Percentiles rank a stretch among this genome's conserved stretches.
Evolutionary conservation across 2,888 invertebrate species (phyloP).

Genomic region (Scaptomyza parva): DNA sequence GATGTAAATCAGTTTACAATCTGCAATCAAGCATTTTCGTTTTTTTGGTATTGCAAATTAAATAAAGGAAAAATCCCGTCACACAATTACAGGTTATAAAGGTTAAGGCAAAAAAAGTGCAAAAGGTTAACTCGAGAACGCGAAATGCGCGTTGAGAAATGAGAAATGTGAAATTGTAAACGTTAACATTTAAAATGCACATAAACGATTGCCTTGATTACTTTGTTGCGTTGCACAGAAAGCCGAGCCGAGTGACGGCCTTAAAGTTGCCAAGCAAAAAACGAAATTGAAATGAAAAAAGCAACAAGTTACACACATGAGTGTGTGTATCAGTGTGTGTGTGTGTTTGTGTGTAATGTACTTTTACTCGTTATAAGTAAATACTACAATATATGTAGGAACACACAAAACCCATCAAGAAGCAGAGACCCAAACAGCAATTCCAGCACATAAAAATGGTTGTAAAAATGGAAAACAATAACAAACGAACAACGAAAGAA

Average conservation of each 20-base stretch:
- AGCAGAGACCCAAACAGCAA: slow-evolving; percentile 66
- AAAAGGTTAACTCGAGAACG: background rate
- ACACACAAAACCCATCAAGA: slow-evolving; percentile 34
- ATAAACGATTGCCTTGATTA: slow-evolving; percentile 74
- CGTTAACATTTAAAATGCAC: slow-evolving; percentile 59
- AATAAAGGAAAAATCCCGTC: slow-evolving; percentile 23
- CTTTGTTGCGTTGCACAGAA: slow-evolving; percentile 56
- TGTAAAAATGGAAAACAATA: slow-evolving; percentile 73
- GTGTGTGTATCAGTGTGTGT: no score
- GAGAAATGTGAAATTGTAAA: slow-evolving; percentile 13
- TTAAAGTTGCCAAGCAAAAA: slow-evolving; percentile 50
- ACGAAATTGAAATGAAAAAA: slow-evolving; percentile 45
- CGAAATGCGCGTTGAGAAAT: background rate
- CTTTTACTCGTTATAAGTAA: slow-evolving; percentile 18
- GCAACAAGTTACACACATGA: slow-evolving; percentile 66
- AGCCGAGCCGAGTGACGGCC: slow-evolving; percentile 49
- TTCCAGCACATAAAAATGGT: slow-evolving; percentile 68
- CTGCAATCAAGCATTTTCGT: slow-evolving; percentile 10
- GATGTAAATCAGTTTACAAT: slow-evolving; percentile 16
- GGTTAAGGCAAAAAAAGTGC: background rate
- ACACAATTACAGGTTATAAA: slow-evolving; percentile 19
- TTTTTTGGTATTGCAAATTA: slow-evolving; percentile 37
- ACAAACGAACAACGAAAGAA: slow-evolving; percentile 39
- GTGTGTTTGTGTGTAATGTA: no score
- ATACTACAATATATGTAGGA: slow-evolving; percentile 8